These are phyloP conservation scores for Plebejus anna DNA, from an alignment of 2,888 invertebrate species.

Conservation along the genomic window DNA sequence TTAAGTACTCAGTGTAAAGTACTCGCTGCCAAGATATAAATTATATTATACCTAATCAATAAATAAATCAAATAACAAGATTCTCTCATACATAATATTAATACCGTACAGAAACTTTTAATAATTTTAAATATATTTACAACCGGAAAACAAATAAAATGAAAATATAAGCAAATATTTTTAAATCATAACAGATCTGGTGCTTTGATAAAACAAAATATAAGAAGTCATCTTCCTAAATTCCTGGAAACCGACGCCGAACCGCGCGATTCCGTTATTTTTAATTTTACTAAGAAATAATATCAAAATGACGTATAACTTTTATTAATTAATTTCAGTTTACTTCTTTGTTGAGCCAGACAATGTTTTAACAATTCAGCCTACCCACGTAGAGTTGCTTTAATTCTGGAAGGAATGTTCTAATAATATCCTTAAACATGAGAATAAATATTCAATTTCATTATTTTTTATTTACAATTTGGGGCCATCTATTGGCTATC, in stretches of 20 bases:
- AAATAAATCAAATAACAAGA: too few species aligned
- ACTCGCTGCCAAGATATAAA: too few species aligned
- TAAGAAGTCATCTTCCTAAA: background rate
- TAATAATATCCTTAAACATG: too few species aligned
- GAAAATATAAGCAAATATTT: background rate
- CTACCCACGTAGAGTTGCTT: background rate
- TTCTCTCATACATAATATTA: background rate
- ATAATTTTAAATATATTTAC: background rate
- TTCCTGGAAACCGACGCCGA: background rate
- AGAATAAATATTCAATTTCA: too few species aligned
- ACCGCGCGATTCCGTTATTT: background rate
- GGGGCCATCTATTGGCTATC: too few species aligned
- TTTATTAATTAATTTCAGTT: background rate
- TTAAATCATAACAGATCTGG: background rate
- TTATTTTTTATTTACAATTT: too few species aligned
- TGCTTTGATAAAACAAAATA: background rate
- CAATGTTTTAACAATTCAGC: background rate
- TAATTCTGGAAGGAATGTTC: too few species aligned
- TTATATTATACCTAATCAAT: too few species aligned
- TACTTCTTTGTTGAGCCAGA: background rate
- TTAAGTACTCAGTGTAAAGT: too few species aligned
- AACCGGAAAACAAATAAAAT: background rate
- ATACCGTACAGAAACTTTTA: background rate
- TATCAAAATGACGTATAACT: background rate
- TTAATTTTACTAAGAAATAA: background rate